Conservation (phyloP, 2,888 invertebrate species). For the Sinodicranocentrus sp. region DNA sequence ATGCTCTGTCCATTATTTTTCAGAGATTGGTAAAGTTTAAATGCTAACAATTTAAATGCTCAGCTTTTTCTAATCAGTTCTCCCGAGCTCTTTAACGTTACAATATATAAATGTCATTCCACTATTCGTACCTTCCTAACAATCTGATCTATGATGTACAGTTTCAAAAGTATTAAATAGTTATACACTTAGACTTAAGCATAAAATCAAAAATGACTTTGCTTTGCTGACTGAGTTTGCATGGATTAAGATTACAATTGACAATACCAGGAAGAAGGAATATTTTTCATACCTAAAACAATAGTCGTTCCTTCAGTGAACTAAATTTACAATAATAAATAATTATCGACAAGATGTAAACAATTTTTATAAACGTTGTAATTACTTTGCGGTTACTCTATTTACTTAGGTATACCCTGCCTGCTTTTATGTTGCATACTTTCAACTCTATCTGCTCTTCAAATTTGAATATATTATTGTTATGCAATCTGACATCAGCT, state of each 20-base stretch:
- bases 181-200: too few relatives aligned
- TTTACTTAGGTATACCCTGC: not conserved
- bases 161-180: too few relatives aligned
- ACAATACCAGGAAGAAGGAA: too few relatives aligned
- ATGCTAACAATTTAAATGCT: not conserved
- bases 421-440: not conserved
- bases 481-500: not conserved
- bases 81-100: not conserved
- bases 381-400: not conserved
- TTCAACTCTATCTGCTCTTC: too few relatives aligned
- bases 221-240: conserved; percentile 14
- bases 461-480: too few relatives aligned
- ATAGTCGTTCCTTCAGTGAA: too few relatives aligned
- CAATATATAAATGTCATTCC: too few relatives aligned
- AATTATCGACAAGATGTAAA: not conserved
- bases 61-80: conserved; percentile 33
- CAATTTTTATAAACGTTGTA: not conserved
- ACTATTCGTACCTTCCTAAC: not conserved
- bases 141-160: not conserved
- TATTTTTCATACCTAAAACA: not conserved
- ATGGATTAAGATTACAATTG: not conserved
- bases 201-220: too few relatives aligned
- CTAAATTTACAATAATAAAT: not conserved
- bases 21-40: not conserved
- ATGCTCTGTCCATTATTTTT: not conserved